These are phyloP conservation scores for Serranus cabrilla DNA, from an alignment of 2,797 vertebrate species.

Conservation along the genomic window DNA sequence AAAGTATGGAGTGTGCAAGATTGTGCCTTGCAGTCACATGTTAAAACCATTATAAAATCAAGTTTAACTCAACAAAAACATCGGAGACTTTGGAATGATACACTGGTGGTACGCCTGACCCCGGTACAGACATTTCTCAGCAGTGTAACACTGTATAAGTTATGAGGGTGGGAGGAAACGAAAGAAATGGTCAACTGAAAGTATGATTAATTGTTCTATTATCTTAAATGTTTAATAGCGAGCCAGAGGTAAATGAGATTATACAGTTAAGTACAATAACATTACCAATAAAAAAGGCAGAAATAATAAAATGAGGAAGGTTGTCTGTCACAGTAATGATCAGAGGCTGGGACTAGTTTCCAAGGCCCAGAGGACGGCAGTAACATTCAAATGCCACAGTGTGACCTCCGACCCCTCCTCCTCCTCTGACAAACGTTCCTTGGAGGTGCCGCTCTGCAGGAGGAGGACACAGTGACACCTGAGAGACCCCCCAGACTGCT, in stretches of 20 bases:
- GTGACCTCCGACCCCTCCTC: constrained; percentile 2
- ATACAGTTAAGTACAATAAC: neutral
- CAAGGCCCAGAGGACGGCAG: constrained; percentile 28
- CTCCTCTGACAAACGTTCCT: constrained; percentile 29
- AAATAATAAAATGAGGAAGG: neutral
- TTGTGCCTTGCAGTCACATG: neutral
- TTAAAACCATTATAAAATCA: neutral
- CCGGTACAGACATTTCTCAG: neutral
- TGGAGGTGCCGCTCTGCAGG: constrained; percentile 31
- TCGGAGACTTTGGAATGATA: neutral
- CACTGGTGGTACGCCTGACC: neutral
- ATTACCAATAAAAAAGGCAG: constrained; percentile 13
- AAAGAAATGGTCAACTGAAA: neutral
- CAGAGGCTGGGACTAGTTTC: constrained; percentile 3
- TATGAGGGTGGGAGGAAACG: neutral
- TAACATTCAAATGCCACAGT: constrained; percentile 60
- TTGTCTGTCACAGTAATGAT: constrained; percentile 1
- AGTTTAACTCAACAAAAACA: neutral
- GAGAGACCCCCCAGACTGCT: constrained; percentile 26
- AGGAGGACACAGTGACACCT: constrained; percentile 51
- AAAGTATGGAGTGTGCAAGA: neutral
- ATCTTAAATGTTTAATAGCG: neutral
- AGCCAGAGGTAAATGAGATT: constrained; percentile 5
- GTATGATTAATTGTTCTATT: constrained; percentile 15
- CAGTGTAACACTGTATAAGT: neutral